Percentiles rank a stretch among this genome's conserved stretches.
Conservation (phyloP, 2,888 invertebrate genomes). For the Peribatodes rhomboidaria region DNA sequence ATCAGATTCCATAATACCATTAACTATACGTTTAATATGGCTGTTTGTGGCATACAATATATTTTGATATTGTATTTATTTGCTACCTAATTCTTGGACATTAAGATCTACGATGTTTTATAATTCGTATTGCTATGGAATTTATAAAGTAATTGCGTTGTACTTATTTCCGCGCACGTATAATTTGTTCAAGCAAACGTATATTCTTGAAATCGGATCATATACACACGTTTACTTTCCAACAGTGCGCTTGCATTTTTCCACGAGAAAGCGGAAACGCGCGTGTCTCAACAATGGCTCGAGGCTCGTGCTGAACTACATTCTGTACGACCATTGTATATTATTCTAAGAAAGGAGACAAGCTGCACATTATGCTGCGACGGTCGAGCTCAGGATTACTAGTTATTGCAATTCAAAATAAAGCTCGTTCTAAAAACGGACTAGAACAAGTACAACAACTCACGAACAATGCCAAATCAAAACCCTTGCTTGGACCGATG, state of each 20-base stretch:
- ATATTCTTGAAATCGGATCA: conserved; percentile 60
- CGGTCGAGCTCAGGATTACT: conserved; percentile 24
- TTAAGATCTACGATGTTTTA: no score
- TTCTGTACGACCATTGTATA: conserved; percentile 75
- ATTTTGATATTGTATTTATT: conserved; percentile 19
- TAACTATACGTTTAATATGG: conserved; percentile 9
- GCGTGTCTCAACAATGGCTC: conserved; percentile 80
- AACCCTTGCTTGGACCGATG: conserved; percentile 20
- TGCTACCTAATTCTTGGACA: no score
- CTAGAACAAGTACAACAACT: conserved; percentile 16
- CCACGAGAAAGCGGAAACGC: conserved; percentile 85
- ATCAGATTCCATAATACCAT: conserved; percentile 37
- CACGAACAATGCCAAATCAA: conserved; percentile 37
- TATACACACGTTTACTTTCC: conserved; percentile 74
- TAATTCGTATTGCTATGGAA: background rate
- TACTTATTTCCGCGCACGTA: background rate
- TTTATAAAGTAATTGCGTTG: conserved; percentile 3
- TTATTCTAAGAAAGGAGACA: conserved; percentile 74
- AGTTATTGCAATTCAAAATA: conserved; percentile 37
- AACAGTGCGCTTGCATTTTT: conserved; percentile 82
- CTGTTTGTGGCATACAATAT: background rate
- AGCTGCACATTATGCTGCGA: conserved; percentile 47
- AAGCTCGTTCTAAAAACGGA: conserved; percentile 38
- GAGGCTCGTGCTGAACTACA: conserved; percentile 75
- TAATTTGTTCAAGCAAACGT: conserved; percentile 8